These are phyloP conservation scores for Athalia rosae DNA, from an alignment of 2,888 invertebrate species.

Conservation along the genomic window DNA sequence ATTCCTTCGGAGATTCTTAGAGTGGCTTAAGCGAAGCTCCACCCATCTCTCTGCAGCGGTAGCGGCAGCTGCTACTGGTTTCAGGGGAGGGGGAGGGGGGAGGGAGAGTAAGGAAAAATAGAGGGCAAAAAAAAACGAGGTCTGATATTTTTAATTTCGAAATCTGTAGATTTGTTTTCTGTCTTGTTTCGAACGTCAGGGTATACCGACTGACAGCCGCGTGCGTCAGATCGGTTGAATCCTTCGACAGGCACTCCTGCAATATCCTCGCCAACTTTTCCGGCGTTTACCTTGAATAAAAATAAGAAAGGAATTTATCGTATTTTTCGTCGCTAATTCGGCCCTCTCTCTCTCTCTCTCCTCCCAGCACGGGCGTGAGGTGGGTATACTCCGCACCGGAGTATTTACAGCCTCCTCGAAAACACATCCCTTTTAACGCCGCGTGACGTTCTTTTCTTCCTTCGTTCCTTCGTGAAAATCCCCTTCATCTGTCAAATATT, in stretches of 20 bases:
- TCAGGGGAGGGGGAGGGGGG: too few relatives aligned
- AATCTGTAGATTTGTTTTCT: neutral
- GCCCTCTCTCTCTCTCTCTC: neutral
- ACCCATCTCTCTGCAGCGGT: too few relatives aligned
- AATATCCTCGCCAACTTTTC: conserved; percentile 17
- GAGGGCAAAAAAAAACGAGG: neutral
- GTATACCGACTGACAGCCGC: neutral
- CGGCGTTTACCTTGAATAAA: too few relatives aligned
- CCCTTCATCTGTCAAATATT: conserved; percentile 32
- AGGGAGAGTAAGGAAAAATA: too few relatives aligned
- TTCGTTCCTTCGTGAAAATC: conserved; percentile 5
- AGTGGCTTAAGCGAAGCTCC: too few relatives aligned
- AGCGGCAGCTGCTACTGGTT: too few relatives aligned
- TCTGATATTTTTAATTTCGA: neutral
- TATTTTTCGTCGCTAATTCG: conserved; percentile 19
- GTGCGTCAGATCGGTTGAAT: conserved; percentile 5
- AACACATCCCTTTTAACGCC: conserved; percentile 33
- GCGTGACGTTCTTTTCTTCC: too few relatives aligned
- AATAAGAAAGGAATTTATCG: conserved; percentile 18
- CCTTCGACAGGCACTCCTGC: neutral
- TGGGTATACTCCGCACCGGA: neutral
- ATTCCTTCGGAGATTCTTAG: too few relatives aligned
- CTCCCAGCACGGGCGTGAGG: neutral
- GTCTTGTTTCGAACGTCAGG: neutral
- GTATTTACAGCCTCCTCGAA: conserved; percentile 19